Evolutionary conservation across 2,797 vertebrate species (phyloP).

Genomic region (Merluccius polli): DNA sequence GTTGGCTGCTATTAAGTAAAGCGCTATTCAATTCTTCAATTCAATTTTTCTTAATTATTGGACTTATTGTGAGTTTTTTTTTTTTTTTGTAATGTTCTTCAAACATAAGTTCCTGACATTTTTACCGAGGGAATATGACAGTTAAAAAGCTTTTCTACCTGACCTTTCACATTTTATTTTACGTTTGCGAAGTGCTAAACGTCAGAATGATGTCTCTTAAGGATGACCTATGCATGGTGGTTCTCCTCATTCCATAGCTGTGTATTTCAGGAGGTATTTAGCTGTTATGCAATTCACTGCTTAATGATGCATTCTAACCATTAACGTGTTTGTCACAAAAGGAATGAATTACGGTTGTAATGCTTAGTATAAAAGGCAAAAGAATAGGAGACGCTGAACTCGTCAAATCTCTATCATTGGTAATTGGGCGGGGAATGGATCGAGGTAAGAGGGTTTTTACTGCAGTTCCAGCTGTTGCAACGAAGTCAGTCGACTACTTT

Average conservation of each 20-base stretch:
- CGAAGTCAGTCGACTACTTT: neutral
- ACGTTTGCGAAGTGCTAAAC: neutral
- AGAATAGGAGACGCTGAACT: neutral
- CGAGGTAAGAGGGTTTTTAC: neutral
- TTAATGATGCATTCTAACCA: neutral
- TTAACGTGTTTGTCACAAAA: neutral
- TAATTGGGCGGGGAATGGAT: neutral
- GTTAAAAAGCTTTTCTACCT: neutral
- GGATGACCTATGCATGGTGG: neutral
- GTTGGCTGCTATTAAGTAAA: neutral
- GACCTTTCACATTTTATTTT: conserved; percentile 2
- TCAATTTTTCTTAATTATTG: too few relatives aligned
- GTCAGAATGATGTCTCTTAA: neutral
- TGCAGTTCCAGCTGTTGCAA: neutral
- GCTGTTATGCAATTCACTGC: neutral
- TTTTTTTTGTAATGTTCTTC: neutral
- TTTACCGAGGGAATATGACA: neutral
- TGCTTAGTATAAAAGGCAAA: neutral
- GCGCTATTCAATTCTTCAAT: neutral
- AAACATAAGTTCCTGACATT: neutral
- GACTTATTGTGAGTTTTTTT: too few relatives aligned
- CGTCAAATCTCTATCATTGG: neutral
- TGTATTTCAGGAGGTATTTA: neutral
- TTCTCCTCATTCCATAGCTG: neutral
- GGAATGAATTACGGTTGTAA: neutral